These are phyloP conservation scores for Sisor rabdophorus DNA, from an alignment of 2,113 vertebrate species.

Conservation along the genomic window DNA sequence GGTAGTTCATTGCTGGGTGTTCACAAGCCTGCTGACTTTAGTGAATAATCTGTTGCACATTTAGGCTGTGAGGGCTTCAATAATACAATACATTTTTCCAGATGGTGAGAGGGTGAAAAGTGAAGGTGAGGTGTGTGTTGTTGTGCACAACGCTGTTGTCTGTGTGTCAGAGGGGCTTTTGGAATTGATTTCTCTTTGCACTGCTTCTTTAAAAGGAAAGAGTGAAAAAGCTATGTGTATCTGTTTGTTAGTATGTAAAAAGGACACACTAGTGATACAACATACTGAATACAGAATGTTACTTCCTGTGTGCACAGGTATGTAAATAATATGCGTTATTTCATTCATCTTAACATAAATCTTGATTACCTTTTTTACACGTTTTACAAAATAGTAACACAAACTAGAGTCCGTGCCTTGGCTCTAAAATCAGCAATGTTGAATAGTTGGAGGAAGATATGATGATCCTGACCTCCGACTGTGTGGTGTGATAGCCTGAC, in stretches of 20 bases:
- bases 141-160: too few species aligned
- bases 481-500: slow-evolving; percentile 11
- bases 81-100: too few species aligned
- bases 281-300: neutral
- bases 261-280: neutral
- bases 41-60: too few species aligned
- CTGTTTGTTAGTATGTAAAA: neutral
- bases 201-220: neutral
- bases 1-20: neutral
- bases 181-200: neutral
- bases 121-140: too few species aligned
- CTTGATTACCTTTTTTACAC: neutral
- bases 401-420: neutral
- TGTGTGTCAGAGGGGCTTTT: neutral
- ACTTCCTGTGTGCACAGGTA: neutral
- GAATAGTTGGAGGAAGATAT: neutral
- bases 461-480: slow-evolving; percentile 4
- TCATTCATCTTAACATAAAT: neutral
- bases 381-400: neutral
- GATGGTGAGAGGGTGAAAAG: too few species aligned
- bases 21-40: too few species aligned
- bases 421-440: neutral
- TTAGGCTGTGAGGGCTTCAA: too few species aligned
- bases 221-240: neutral
- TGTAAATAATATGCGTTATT: neutral